Conservation (phyloP, 2,888 invertebrate genomes). For the Diplolepis rosae region DNA sequence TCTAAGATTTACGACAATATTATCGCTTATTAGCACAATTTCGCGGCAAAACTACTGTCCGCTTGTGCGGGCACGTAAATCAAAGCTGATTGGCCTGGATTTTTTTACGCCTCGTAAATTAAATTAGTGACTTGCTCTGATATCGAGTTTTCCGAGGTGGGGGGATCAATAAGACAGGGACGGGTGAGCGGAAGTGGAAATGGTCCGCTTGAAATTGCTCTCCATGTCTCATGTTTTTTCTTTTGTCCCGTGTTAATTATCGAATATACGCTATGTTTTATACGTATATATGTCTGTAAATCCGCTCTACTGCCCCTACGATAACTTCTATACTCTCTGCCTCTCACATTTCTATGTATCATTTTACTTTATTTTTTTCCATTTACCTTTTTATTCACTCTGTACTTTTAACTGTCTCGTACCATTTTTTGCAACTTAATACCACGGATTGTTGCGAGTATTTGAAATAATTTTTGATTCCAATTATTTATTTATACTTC, state of each 20-base stretch:
- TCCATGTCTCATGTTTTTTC: constrained; percentile 25
- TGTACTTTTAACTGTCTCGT: too few relatives aligned
- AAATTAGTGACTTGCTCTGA: constrained; percentile 36
- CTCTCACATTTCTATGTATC: not conserved
- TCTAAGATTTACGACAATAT: constrained; percentile 42
- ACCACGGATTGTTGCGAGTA: too few relatives aligned
- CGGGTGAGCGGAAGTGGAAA: constrained; percentile 30
- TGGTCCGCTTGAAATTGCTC: constrained; percentile 31
- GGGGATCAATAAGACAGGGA: constrained; percentile 34
- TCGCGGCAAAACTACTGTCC: constrained; percentile 36
- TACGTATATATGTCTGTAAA: not conserved
- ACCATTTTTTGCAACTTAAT: too few relatives aligned
- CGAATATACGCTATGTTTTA: constrained; percentile 31
- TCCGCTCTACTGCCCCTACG: not conserved
- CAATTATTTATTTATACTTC: not conserved
- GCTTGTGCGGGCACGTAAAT: constrained; percentile 38
- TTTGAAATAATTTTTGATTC: too few relatives aligned
- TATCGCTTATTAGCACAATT: constrained; percentile 44
- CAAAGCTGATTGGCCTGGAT: constrained; percentile 35
- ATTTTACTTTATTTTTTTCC: not conserved
- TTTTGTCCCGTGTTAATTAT: constrained; percentile 28
- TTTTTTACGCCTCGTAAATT: constrained; percentile 38
- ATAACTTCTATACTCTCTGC: not conserved
- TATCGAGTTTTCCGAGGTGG: constrained; percentile 31
- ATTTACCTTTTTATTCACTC: not conserved